Evolutionary conservation across 2,888 invertebrate genomes (phyloP), one percentile per base, ranked within the genome.

Genomic region (Drosophila histrio): DNA sequence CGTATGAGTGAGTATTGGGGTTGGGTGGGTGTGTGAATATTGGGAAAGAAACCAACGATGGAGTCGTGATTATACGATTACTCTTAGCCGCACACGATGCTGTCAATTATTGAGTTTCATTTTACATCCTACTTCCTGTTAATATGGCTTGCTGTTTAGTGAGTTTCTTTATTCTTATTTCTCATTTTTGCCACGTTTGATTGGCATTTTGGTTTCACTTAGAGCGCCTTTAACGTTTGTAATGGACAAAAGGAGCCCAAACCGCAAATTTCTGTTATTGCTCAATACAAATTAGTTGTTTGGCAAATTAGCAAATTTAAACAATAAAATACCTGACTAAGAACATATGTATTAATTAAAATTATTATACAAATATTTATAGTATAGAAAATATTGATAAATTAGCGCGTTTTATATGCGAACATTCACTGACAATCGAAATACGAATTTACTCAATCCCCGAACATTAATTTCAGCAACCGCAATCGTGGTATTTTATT

Each of bases 401-500:
- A 39, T 32, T 44, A 50, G 44, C 26, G 68, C 32, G 26, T 22
- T 53, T 43, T 41, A 59, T 50, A 77, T 65, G 73, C 43, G 43
- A 72, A 50, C 59, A 73, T 49, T 59, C 58, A 76, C 66, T 41
- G 63, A 63, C 62, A 74, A 72, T 63, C 52, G 26, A 66, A 54
- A 34, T 58, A 72, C 46, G 68, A 82, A 73, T 77, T 84, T 82
- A 87, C 79, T 87, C 76, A 86, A 72, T 65, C 71, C 86, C 86
- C 83, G 53, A 88, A 89, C 84, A 88, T 87, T 88, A 77, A 84
- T 91, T 91, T 81, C 91, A 92, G 91, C 90, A 91, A 90, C 89
- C 87, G 90, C 80, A 91, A 89, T 87, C 89, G 89, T 91, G 93
- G 93, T 92, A 88, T 90, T 88, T 93, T 93, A 91, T 93, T 93